Conservation (phyloP, 2,888 invertebrate genomes). For the Erynnis tages region DNA sequence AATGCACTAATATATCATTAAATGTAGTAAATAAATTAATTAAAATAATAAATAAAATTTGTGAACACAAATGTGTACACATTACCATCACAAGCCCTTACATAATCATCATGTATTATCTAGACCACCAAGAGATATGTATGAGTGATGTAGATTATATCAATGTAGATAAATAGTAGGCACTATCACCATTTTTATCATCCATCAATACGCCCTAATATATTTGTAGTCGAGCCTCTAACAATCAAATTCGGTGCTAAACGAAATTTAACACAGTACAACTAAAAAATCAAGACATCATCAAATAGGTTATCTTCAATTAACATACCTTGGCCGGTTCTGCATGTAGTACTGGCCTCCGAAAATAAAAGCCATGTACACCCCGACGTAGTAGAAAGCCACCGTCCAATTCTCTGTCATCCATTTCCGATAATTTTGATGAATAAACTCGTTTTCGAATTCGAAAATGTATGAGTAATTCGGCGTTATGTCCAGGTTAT, state of each 20-base stretch:
- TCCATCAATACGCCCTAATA: too few species aligned
- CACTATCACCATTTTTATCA: too few species aligned
- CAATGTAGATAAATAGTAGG: too few species aligned
- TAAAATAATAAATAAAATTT: too few species aligned
- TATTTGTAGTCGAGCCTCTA: too few species aligned
- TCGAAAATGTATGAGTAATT: conserved; percentile 97
- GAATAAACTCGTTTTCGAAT: conserved; percentile 97
- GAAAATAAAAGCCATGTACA: conserved; percentile 97
- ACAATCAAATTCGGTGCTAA: not conserved
- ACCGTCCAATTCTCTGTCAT: conserved; percentile 98
- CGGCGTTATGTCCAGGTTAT: conserved; percentile 83
- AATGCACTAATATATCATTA: too few species aligned
- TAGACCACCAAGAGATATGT: too few species aligned
- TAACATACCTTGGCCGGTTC: conserved; percentile 87
- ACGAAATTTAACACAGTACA: not conserved
- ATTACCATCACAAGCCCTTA: not conserved
- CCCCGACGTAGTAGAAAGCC: conserved; percentile 92
- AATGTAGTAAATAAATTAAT: too few species aligned
- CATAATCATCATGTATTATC: not conserved
- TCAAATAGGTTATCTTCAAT: conserved; percentile 7
- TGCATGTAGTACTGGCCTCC: conserved; percentile 97
- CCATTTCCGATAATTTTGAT: conserved; percentile 94
- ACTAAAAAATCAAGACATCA: not conserved
- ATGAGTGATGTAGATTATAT: too few species aligned
- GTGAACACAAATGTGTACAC: too few species aligned